Conservation (phyloP, 2,113 vertebrate genomes). For the Atherinomorus stipes region DNA sequence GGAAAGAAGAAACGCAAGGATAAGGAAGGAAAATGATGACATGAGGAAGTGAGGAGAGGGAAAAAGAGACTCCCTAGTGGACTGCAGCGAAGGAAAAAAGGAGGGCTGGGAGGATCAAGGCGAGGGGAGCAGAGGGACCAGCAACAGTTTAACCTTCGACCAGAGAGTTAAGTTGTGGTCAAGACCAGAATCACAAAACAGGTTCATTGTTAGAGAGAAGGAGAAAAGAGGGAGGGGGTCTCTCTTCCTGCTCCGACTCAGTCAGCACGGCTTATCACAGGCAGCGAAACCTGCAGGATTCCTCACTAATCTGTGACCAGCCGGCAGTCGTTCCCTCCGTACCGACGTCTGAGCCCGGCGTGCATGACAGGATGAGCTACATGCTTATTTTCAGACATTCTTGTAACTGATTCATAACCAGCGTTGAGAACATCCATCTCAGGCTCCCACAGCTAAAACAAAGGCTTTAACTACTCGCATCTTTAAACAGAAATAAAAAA, state of each 20-base stretch:
- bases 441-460: background rate
- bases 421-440: no score
- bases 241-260: constrained; percentile 32
- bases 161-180: constrained; percentile 63
- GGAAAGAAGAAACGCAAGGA: background rate
- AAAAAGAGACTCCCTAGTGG: background rate
- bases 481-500: no score
- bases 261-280: constrained; percentile 60
- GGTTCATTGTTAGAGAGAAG: constrained; percentile 34
- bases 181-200: constrained; percentile 67
- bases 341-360: background rate
- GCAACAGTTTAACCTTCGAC: constrained; percentile 67
- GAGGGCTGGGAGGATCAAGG: constrained; percentile 21
- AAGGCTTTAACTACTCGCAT: no score
- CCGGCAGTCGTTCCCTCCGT: constrained; percentile 65
- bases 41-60: background rate
- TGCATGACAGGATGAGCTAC: background rate
- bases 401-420: no score
- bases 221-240: background rate
- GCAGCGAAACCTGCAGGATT: constrained; percentile 43
- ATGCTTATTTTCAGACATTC: background rate
- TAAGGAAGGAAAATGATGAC: background rate
- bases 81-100: background rate
- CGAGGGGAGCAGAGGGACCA: constrained; percentile 23
- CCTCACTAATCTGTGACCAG: constrained; percentile 39